These are phyloP conservation scores for Formica aserva DNA, from an alignment of 2,888 invertebrate genomes.

Conservation along the genomic window DNA sequence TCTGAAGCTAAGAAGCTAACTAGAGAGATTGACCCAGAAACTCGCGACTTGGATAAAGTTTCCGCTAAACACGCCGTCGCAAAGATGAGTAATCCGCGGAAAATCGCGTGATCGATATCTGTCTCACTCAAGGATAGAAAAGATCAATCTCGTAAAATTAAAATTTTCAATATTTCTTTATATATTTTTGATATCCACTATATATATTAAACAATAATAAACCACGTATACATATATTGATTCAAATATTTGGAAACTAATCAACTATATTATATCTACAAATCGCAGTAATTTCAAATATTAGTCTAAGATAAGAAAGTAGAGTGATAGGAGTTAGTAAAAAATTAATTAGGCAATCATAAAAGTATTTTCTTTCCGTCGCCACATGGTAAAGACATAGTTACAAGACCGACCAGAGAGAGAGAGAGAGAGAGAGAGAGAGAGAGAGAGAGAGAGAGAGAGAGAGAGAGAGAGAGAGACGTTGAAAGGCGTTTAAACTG, in stretches of 20 bases:
- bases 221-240: background rate
- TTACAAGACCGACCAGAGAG: slow-evolving; percentile 7
- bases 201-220: too few species aligned
- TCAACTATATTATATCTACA: background rate
- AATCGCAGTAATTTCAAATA: background rate
- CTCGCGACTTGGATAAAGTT: slow-evolving; percentile 67
- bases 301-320: background rate
- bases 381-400: background rate
- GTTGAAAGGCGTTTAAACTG: background rate
- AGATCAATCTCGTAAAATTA: background rate
- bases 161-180: background rate
- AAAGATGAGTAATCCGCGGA: slow-evolving; percentile 63
- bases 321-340: background rate
- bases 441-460: background rate
- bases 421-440: background rate
- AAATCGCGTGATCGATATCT: background rate
- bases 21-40: slow-evolving; percentile 76
- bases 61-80: slow-evolving; percentile 63
- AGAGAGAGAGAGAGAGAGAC: background rate
- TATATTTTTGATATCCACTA: too few species aligned
- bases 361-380: background rate
- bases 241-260: background rate
- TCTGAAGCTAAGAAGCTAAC: slow-evolving; percentile 73
- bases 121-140: background rate
- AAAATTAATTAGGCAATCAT: background rate